phyloP scores from a whole-genome alignment of 2,113 vertebrate species.

The Hiodon tergisus region DNA sequence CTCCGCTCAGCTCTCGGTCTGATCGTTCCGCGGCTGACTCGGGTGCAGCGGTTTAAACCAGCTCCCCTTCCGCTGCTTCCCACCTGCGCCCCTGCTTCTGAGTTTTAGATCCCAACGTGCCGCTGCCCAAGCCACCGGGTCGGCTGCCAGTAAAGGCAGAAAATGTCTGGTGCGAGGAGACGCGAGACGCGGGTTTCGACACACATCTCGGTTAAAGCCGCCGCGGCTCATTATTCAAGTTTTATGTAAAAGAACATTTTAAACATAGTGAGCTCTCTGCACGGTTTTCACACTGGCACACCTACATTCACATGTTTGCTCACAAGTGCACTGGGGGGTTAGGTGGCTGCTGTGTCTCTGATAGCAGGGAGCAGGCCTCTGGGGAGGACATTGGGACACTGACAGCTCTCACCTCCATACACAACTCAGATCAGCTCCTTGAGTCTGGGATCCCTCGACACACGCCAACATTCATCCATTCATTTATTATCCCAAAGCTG shows the following conservation, averaged over 20 bases:
- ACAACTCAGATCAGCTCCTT: not conserved
- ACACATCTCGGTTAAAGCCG: not conserved
- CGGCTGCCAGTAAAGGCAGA: too few species aligned
- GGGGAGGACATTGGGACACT: conserved; percentile 4
- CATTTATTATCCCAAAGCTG: conserved; percentile 36
- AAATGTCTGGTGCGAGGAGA: too few species aligned
- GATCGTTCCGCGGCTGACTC: too few species aligned
- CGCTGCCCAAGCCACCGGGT: too few species aligned
- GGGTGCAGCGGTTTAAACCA: too few species aligned
- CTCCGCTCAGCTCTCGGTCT: too few species aligned
- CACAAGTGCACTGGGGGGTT: conserved; percentile 17
- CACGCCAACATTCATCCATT: conserved; percentile 21
- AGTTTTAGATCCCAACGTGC: too few species aligned
- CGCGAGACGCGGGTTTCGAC: too few species aligned
- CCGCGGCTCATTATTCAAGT: not conserved
- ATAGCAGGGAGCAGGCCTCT: conserved; percentile 23
- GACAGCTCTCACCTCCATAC: not conserved
- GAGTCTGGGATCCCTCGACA: conserved; percentile 12
- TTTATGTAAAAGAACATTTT: not conserved
- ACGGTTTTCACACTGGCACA: not conserved
- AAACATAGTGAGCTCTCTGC: not conserved
- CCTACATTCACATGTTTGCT: conserved; percentile 21
- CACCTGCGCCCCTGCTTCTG: too few species aligned
- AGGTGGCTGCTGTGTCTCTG: conserved; percentile 33
- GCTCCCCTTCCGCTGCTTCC: too few species aligned